Base-by-base conservation (phyloP, 1,140 invertebrate genomes). In the Cotesia chilonis region DNA sequence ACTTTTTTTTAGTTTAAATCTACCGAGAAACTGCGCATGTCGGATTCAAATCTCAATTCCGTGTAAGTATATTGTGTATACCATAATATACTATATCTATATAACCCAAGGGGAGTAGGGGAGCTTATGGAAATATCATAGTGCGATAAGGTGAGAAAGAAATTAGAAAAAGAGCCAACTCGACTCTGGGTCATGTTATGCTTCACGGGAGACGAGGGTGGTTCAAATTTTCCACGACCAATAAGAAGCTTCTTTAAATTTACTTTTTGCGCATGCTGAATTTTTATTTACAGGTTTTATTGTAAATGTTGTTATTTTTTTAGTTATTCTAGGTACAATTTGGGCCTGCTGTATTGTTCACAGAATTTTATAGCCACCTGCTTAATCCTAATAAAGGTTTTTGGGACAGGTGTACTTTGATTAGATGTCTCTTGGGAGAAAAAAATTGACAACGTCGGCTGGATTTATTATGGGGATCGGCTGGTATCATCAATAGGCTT, bases 41-140 rank as follows among this genome's bases (percentile, higher is more conserved):
- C 81, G 79, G 79, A 84, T 85, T 85, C 80, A 82, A 83, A 83
- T 84, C 74, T 76, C 78, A 64, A 55, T 41, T 36, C 7, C 28
- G 51, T 10, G 57, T 47, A 52, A 54, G 59, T 68, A 35, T 28
- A 28, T 28, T 28, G 51, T 69, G 54, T 65, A 51, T 41, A 37
- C 35, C 1, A 17, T 17, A 17, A 17, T 17, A 17, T 28, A 28
- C 2, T 2, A 28, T 28, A 28, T 3, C 28, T 28, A 28, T 28
- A 28, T 2, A 2, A 28, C 28, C 28, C 28, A 28, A 57, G 60
- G 17, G 35, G 54, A 4, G 55, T 37, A 57, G 59, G 63, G 6
- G 57, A 38, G 36, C 54, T 35, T 80, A 82, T 83, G 83, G 82
- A 85, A 85, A 85, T 84, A 85, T 85, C 82, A 86, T 85, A 84